A percentile compares a stretch with the other conserved stretches of the same genome.
phyloP scores from a whole-genome alignment of 2,113 vertebrate species.

The Anser cygnoides region DNA sequence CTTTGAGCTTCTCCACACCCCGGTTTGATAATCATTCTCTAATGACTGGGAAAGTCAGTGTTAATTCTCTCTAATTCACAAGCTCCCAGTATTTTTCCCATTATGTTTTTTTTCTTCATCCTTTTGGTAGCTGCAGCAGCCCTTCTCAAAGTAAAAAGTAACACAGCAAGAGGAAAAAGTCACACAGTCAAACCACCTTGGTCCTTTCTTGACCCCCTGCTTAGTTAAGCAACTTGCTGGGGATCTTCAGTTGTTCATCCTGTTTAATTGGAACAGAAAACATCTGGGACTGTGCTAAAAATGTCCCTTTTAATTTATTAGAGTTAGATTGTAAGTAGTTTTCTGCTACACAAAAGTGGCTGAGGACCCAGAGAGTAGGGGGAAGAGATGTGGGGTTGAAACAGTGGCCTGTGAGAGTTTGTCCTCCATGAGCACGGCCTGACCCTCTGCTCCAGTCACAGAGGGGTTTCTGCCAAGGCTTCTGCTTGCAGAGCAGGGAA shows the following conservation, averaged over 20 bases:
- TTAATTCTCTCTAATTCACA: not conserved
- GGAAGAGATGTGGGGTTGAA: not conserved
- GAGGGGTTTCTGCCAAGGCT: not conserved
- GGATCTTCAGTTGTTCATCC: not conserved
- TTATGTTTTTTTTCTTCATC: not conserved
- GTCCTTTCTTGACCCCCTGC: not conserved
- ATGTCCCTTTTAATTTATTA: not conserved
- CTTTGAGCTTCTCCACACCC: not conserved
- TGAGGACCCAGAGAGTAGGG: not conserved
- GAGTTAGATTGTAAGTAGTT: not conserved
- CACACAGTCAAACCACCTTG: not conserved
- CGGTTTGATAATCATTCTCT: not conserved
- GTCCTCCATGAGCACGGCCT: not conserved
- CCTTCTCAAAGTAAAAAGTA: not conserved
- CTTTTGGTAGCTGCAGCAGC: not conserved
- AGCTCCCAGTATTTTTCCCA: not conserved
- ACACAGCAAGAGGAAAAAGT: not conserved
- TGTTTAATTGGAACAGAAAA: not conserved
- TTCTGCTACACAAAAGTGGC: not conserved
- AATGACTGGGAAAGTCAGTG: not conserved
- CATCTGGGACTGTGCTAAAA: not conserved
- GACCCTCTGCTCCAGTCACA: not conserved
- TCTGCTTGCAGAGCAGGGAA: no score
- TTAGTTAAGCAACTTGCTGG: not conserved
- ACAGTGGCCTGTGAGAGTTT: not conserved